Evolutionary conservation across 1,140 invertebrate species (phyloP).

Genomic region (Lethrus apterus): DNA sequence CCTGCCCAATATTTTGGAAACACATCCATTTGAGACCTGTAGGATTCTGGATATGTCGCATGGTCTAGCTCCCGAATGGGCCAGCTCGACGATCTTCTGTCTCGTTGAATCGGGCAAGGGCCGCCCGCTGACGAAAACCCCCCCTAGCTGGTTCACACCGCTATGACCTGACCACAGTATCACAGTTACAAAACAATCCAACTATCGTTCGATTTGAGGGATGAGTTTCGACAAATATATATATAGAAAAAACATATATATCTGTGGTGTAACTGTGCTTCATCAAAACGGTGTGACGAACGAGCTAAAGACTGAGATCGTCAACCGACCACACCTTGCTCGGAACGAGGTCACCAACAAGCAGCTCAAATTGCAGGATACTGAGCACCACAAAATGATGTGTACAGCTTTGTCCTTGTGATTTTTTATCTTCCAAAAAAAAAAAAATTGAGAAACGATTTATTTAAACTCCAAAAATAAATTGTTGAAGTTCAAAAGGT

Average conservation of each 20-base stretch:
- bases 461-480: too few species aligned
- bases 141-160: slow-evolving; percentile 96
- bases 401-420: too few species aligned
- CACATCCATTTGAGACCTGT: slow-evolving; percentile 93
- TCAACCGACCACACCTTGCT: slow-evolving; percentile 38
- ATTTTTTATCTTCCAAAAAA: too few species aligned
- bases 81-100: slow-evolving; percentile 96
- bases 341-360: slow-evolving; percentile 31
- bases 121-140: slow-evolving; percentile 95
- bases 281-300: slow-evolving; percentile 36
- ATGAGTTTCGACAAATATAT: not conserved
- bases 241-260: too few species aligned
- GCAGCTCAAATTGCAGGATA: slow-evolving; percentile 24
- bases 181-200: slow-evolving; percentile 20
- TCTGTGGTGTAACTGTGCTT: slow-evolving; percentile 21
- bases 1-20: slow-evolving; percentile 92
- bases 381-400: too few species aligned
- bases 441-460: too few species aligned
- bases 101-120: slow-evolving; percentile 94
- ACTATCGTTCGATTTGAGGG: not conserved
- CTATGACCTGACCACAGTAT: slow-evolving; percentile 72
- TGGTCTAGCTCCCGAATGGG: slow-evolving; percentile 91
- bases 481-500: too few species aligned
- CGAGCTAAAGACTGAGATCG: slow-evolving; percentile 40
- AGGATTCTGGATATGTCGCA: slow-evolving; percentile 97